Percentiles rank a stretch among this genome's conserved stretches.
phyloP scores from a whole-genome alignment of 2,888 invertebrate species.

The Chydorus sphaericus region DNA sequence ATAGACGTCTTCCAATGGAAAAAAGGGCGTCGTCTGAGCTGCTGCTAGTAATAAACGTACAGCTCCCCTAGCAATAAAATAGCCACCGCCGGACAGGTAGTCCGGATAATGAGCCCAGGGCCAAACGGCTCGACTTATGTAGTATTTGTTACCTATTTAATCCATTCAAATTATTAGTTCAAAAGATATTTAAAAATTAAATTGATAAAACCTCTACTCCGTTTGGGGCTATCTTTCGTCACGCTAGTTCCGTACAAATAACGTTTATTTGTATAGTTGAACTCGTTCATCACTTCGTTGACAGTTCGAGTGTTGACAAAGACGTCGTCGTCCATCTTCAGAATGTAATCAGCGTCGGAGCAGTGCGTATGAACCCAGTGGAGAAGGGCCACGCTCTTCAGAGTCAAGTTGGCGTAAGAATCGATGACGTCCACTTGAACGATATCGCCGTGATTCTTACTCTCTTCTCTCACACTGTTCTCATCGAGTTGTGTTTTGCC shows the following conservation, averaged over 20 bases:
- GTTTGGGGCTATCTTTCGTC: not conserved
- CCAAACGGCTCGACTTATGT: not conserved
- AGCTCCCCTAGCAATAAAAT: not conserved
- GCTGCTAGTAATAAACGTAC: not conserved
- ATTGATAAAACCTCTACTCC: not conserved
- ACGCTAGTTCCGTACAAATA: not conserved
- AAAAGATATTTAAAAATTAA: not conserved
- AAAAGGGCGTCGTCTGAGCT: not conserved
- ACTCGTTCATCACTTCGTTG: not conserved
- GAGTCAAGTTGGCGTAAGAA: slow-evolving; percentile 69
- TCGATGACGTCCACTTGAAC: slow-evolving; percentile 71
- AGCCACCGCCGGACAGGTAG: not conserved
- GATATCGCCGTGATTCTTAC: slow-evolving; percentile 51
- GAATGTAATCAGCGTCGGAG: slow-evolving; percentile 43
- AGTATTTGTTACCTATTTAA: not conserved
- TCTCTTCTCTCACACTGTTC: slow-evolving; percentile 48
- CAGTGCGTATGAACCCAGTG: slow-evolving; percentile 64
- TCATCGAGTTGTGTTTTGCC: slow-evolving; percentile 25
- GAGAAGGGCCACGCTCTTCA: slow-evolving; percentile 69
- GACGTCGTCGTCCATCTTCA: slow-evolving; percentile 79
- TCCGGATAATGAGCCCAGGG: not conserved
- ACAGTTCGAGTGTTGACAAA: slow-evolving; percentile 52
- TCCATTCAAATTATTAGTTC: not conserved
- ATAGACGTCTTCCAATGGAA: not conserved
- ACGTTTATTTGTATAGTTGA: too few species aligned